Percentiles rank a stretch among this genome's conserved stretches.
Evolutionary conservation across 2,113 vertebrate species (phyloP).

Genomic region (Malurus melanocephalus): DNA sequence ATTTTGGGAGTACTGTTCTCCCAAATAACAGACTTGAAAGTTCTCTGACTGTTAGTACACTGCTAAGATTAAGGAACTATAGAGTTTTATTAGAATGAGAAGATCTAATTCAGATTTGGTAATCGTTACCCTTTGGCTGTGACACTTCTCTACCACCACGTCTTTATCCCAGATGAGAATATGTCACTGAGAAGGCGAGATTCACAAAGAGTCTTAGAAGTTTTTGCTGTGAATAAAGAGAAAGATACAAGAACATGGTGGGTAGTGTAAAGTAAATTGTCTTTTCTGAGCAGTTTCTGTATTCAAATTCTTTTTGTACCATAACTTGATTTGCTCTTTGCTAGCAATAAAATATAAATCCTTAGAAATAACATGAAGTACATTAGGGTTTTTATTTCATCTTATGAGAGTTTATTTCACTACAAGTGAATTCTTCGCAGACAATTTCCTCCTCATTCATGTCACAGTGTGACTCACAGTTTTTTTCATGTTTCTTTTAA

Average conservation of each 20-base stretch:
- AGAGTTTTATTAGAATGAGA: neutral
- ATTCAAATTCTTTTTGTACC: neutral
- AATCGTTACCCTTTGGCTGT: neutral
- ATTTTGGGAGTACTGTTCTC: neutral
- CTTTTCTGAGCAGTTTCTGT: neutral
- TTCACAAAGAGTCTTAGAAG: neutral
- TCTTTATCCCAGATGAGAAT: neutral
- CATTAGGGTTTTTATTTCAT: neutral
- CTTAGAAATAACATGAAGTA: neutral
- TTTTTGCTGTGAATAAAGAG: neutral
- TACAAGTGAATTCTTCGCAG: neutral
- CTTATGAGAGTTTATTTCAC: neutral
- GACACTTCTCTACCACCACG: neutral
- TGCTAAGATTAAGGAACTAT: neutral
- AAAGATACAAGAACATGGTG: neutral
- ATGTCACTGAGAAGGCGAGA: neutral
- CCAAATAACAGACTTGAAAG: neutral
- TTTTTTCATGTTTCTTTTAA: neutral
- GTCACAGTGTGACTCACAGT: neutral
- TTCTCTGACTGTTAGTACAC: neutral
- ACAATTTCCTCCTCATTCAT: neutral
- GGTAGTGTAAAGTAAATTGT: neutral
- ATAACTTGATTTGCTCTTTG: neutral
- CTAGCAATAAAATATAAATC: neutral
- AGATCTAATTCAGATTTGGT: neutral